Evolutionary conservation across 2,797 vertebrate species (phyloP), one percentile per base, ranked within the genome.

Genomic region (Oreonectes daqikongensis): DNA sequence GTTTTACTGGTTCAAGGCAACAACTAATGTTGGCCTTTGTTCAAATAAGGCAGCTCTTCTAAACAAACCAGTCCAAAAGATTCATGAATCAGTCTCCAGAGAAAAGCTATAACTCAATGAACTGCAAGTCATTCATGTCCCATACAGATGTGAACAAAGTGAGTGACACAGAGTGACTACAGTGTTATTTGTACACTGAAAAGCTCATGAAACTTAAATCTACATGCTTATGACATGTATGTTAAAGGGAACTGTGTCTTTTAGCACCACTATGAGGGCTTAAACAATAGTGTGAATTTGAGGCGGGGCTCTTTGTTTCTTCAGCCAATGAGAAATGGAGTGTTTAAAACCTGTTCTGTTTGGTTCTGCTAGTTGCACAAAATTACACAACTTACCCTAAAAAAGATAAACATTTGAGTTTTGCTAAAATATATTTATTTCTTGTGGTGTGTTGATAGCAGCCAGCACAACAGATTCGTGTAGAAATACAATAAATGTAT

Each of bases 401-500:
- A 52, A 17, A 15, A 44, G 15, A 44, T 15, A 40, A 50, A 50
- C 46, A 48, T 5, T 48, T 38, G 3, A 18, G 20, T 55, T 55
- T 26, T 14, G 10, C 3, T 55, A 22, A 5, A 55, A 55, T 1
- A 24, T 15, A 22, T 53, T 53, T 9, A 53, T 55, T 2, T 26
- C 11, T 14, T 22, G 9, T 53, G 9, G 22, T 46, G 2, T 60
- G 18, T 42, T 22, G 40, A 6, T 26, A 8, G 6, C 50, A 68
- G n/a, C 6, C 22, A 18, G 32, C 15, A 18, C 11, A 40, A 24
- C 8, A 52, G 3, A 38, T 42, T 15, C 0, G 4, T 7, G n/a
- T n/a, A 17, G 9, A 42, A 71, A 71, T 12, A 52, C 6, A 46
- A 59, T 3, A 59, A 72, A n/a, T n/a, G n/a, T n/a, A n/a, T n/a